Percentiles rank a stretch among this genome's conserved stretches.
Evolutionary conservation across 2,113 vertebrate genomes (phyloP).

Genomic region (Sapajus apella): DNA sequence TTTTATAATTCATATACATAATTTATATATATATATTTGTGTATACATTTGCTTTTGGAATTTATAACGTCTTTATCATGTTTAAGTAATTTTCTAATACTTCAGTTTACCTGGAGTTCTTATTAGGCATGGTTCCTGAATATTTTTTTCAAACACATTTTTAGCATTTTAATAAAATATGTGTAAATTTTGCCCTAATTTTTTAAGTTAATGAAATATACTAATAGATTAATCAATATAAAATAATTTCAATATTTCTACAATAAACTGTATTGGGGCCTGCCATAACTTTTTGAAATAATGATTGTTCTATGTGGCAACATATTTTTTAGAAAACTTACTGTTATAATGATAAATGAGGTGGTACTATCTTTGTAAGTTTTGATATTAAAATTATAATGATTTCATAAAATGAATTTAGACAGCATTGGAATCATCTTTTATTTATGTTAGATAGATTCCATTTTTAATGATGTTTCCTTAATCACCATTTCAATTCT

Average conservation of each 20-base stretch:
- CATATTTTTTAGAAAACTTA: background rate
- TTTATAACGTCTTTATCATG: background rate
- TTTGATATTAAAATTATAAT: slow-evolving; percentile 8
- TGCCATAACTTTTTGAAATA: background rate
- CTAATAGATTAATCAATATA: background rate
- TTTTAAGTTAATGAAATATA: background rate
- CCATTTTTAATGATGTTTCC: background rate
- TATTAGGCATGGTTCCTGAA: background rate
- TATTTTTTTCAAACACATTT: background rate
- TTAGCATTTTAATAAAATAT: background rate
- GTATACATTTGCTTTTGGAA: background rate
- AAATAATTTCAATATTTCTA: background rate
- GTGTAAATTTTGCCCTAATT: background rate
- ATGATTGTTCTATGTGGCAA: background rate
- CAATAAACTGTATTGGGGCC: background rate
- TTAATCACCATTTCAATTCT: background rate
- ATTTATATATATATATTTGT: too few species aligned
- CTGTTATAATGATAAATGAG: background rate
- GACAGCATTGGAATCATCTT: background rate
- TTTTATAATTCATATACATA: background rate
- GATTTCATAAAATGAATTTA: slow-evolving; percentile 23
- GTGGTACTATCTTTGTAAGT: background rate
- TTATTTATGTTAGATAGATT: slow-evolving; percentile 14
- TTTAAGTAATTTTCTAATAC: background rate
- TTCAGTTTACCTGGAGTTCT: background rate